Base-by-base conservation (phyloP, 2,888 invertebrate genomes). In the Sesamia inferens region DNA sequence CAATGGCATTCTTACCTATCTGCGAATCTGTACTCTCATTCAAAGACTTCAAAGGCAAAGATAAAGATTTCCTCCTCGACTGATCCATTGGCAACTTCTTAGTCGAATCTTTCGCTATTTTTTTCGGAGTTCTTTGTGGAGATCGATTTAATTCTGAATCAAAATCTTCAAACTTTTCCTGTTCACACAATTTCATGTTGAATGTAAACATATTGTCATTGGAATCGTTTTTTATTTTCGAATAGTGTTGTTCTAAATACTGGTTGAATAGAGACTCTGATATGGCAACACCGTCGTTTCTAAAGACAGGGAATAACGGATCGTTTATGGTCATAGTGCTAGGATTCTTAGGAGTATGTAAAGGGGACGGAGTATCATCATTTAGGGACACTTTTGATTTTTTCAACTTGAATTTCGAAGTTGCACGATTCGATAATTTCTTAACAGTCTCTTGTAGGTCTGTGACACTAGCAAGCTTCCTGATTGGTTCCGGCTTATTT, bases 291-390 rank as follows among this genome's bases (percentile, higher is more conserved):
- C 98, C 98, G 83, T 98, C 97, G 76, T 97, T 96, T 88, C 97
- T 97, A 85, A 98, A 98, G 39, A 98, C 97, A 0, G 98, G 98
- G 95, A 97, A 98, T 76, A 96, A 96, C 2, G 98, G 98, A 92
- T 98, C 98, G 62, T 97, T 97, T 70, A 98, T 98, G 0, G 98
- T 98, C 89, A 97, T 97, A 47, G 97, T 97, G 72, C 96, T 96
- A 55, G 94, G 94, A 63, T 93, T 95, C 74, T 94, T 94, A 4
- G 88, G 76, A 54, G 91, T 78, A n/a, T 88, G 89, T 64, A 95
- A 95, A 2, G 93, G 92, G 0, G 93, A 91, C 3, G 92, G 92
- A 0, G 91, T 75, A 57, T 94, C 93, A n/a, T 93, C 93, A 57
- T 90, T 88, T 0, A 90, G 66, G 0, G 90, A 87, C 10, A 88